Evolutionary conservation across 2,113 vertebrate species (phyloP).

Genomic region (Siphamia tubifer): DNA sequence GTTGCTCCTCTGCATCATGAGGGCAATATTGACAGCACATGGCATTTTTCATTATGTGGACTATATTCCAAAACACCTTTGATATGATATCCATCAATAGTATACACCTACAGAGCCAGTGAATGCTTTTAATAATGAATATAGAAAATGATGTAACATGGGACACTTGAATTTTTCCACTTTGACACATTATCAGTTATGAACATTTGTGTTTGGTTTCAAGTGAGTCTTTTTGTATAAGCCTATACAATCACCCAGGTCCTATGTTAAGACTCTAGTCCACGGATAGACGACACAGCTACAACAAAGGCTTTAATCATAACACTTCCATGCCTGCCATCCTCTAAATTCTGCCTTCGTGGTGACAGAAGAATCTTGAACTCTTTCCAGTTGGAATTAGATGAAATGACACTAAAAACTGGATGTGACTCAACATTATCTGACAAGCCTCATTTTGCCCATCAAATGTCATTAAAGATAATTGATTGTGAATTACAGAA

Average conservation of each 20-base stretch:
- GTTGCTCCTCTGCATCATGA: constrained; percentile 16
- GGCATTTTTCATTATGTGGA: constrained; percentile 34
- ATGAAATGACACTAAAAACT: constrained; percentile 43
- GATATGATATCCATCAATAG: background rate
- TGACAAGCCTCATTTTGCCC: constrained; percentile 37
- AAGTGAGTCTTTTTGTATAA: constrained; percentile 33
- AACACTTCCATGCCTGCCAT: constrained; percentile 32
- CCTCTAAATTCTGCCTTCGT: constrained; percentile 25
- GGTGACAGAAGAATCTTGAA: constrained; percentile 43
- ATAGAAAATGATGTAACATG: constrained; percentile 24
- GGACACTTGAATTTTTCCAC: constrained; percentile 29
- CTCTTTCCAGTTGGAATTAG: constrained; percentile 41
- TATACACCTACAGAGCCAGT: constrained; percentile 2
- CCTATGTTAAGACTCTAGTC: constrained; percentile 14
- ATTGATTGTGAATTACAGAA: constrained; percentile 30
- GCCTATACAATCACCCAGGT: constrained; percentile 13
- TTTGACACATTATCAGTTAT: constrained; percentile 4
- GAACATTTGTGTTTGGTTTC: constrained; percentile 28
- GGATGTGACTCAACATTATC: constrained; percentile 37
- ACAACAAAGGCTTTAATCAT: constrained; percentile 56
- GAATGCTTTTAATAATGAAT: constrained; percentile 33
- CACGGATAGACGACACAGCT: constrained; percentile 33
- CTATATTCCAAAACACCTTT: constrained; percentile 53
- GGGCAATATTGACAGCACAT: constrained; percentile 43
- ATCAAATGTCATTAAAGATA: constrained; percentile 45